phyloP scores from a whole-genome alignment of 2,888 invertebrate genomes.

The Microctonus aethiopoides region DNA sequence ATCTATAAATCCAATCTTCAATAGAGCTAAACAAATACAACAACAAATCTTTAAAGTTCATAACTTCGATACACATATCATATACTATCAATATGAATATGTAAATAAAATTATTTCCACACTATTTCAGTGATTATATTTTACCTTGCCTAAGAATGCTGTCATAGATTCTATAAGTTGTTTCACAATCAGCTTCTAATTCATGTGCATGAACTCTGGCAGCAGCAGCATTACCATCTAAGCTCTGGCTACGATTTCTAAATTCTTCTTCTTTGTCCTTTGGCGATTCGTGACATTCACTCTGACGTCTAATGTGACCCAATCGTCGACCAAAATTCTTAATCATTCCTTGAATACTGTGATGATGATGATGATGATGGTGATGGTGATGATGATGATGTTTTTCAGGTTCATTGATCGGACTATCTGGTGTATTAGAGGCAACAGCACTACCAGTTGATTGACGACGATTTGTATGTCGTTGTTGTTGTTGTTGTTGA shows the following conservation, averaged over 20 bases:
- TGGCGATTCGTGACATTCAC: slow-evolving; percentile 71
- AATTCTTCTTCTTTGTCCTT: slow-evolving; percentile 74
- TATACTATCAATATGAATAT: no score
- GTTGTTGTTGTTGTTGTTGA: not conserved
- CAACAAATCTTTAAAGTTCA: no score
- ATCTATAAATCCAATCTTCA: no score
- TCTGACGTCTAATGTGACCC: slow-evolving; percentile 76
- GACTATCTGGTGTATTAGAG: slow-evolving; percentile 56
- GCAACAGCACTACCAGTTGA: slow-evolving; percentile 43
- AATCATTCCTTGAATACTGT: slow-evolving; percentile 82
- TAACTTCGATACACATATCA: no score
- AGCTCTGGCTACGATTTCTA: slow-evolving; percentile 81
- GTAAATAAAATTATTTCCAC: no score
- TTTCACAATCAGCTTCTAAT: slow-evolving; percentile 80
- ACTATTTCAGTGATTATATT: not conserved
- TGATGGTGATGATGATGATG: slow-evolving; percentile 68
- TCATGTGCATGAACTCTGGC: slow-evolving; percentile 67
- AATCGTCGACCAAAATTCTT: slow-evolving; percentile 81
- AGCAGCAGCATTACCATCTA: slow-evolving; percentile 72
- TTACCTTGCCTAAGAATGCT: slow-evolving; percentile 81
- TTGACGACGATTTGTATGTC: slow-evolving; percentile 14
- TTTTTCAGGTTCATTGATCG: slow-evolving; percentile 55
- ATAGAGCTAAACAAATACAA: no score
- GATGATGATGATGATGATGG: slow-evolving; percentile 70
- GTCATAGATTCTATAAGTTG: slow-evolving; percentile 85